Conservation (phyloP, 1,140 invertebrate genomes). For the Ostrea edulis region DNA sequence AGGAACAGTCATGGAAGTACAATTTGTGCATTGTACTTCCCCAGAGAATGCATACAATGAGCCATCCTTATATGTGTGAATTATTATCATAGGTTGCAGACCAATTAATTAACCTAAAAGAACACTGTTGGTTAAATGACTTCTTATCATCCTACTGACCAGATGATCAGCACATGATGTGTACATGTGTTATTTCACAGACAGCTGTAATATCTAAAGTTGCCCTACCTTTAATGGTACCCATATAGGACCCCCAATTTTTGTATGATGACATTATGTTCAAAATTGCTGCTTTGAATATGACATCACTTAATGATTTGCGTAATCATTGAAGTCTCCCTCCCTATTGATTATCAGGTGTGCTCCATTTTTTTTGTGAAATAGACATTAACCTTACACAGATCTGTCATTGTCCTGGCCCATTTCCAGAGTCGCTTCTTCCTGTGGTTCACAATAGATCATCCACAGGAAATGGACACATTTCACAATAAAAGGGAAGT, state of each 20-base stretch:
- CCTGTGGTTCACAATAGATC: conserved; percentile 36
- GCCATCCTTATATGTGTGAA: not conserved
- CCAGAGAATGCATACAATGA: not conserved
- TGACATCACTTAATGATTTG: not conserved
- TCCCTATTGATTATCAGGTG: conserved; percentile 26
- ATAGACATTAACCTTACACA: conserved; percentile 3
- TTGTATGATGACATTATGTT: not conserved
- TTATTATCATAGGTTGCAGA: not conserved
- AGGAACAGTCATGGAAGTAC: not conserved
- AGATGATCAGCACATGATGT: too few species aligned
- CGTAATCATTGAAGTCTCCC: not conserved
- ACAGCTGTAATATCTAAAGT: too few species aligned
- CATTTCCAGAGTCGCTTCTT: not conserved
- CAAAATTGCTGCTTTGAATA: not conserved
- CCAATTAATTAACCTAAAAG: not conserved
- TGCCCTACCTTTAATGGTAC: too few species aligned
- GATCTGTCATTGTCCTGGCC: not conserved
- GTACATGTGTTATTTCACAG: too few species aligned
- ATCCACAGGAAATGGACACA: conserved; percentile 9
- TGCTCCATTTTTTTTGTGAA: not conserved
- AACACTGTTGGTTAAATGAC: too few species aligned
- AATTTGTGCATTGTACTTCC: not conserved
- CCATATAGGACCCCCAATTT: not conserved
- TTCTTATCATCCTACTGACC: too few species aligned
- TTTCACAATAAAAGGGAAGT: not conserved